Evolutionary conservation across 2,797 vertebrate genomes (phyloP).

Genomic region (Amphiprion clarkii): DNA sequence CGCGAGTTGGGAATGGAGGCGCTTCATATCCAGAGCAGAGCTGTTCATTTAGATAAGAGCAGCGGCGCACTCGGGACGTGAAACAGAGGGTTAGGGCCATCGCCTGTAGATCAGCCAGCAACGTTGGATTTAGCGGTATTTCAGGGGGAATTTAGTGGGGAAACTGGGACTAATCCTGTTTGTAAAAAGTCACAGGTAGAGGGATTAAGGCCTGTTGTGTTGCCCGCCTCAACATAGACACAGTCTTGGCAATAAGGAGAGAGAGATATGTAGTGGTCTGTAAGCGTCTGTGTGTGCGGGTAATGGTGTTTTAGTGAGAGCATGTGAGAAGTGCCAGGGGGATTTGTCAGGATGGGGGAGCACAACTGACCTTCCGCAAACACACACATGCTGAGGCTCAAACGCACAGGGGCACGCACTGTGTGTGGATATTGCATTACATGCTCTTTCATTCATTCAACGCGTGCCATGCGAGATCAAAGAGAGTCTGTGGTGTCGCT

Average conservation of each 20-base stretch:
- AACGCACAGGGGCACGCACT: conserved; percentile 23
- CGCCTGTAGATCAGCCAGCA: conserved; percentile 66
- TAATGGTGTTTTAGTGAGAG: conserved; percentile 47
- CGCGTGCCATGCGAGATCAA: conserved; percentile 41
- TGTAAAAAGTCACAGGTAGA: conserved; percentile 85
- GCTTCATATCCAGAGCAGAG: conserved; percentile 66
- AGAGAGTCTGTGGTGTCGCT: conserved; percentile 6
- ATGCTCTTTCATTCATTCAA: conserved; percentile 58
- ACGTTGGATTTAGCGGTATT: conserved; percentile 67
- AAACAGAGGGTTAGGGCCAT: conserved; percentile 70
- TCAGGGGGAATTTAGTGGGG: conserved; percentile 67
- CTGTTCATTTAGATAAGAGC: conserved; percentile 85
- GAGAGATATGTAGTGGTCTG: conserved; percentile 30
- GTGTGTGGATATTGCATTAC: conserved; percentile 63
- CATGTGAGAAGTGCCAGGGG: conserved; percentile 49
- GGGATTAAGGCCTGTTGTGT: conserved; percentile 76
- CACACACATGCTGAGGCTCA: conserved; percentile 31
- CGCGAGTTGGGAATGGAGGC: conserved; percentile 16
- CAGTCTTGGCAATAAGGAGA: conserved; percentile 52
- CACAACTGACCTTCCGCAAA: conserved; percentile 67
- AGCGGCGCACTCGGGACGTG: conserved; percentile 68
- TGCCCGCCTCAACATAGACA: conserved; percentile 67
- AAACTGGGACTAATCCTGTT: conserved; percentile 83
- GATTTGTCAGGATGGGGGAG: conserved; percentile 56
- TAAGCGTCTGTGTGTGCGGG: conserved; percentile 36